These are phyloP conservation scores for Dasypolia templi DNA, from an alignment of 2,888 invertebrate species.

Conservation along the genomic window DNA sequence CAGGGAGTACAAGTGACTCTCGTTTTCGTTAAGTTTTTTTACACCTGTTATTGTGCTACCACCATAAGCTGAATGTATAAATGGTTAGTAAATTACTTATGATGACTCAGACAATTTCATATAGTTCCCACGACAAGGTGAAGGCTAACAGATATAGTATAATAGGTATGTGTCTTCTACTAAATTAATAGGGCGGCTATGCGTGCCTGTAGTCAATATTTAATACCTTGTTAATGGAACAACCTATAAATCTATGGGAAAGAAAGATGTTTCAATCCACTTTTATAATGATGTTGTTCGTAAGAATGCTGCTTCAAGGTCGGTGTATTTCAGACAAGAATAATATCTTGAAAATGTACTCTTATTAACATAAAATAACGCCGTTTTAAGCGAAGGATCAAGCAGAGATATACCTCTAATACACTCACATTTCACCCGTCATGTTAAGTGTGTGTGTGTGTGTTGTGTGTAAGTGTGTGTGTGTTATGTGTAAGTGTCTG, in stretches of 20 bases:
- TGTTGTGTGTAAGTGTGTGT: no score
- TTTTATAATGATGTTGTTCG: neutral
- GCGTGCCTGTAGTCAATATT: conserved; percentile 51
- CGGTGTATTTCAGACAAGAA: neutral
- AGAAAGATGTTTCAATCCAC: conserved; percentile 32
- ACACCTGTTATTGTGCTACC: no score
- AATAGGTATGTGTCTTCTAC: neutral
- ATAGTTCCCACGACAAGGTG: neutral
- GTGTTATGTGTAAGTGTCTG: no score
- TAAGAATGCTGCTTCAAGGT: neutral
- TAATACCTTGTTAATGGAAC: conserved; percentile 25
- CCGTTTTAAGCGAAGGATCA: neutral
- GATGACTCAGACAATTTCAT: conserved; percentile 7
- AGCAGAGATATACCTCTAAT: neutral
- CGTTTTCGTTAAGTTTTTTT: no score
- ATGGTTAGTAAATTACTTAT: neutral
- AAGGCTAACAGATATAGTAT: neutral
- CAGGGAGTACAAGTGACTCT: no score
- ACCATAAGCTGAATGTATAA: neutral
- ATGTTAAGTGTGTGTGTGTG: no score
- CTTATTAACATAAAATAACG: neutral
- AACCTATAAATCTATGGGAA: conserved; percentile 28
- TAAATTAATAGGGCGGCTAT: conserved; percentile 26
- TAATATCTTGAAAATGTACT: neutral
- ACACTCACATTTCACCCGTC: no score